Evolutionary conservation across 2,113 vertebrate genomes (phyloP), one percentile per base, ranked within the genome.

Genomic region (Barnardius zonarius): DNA sequence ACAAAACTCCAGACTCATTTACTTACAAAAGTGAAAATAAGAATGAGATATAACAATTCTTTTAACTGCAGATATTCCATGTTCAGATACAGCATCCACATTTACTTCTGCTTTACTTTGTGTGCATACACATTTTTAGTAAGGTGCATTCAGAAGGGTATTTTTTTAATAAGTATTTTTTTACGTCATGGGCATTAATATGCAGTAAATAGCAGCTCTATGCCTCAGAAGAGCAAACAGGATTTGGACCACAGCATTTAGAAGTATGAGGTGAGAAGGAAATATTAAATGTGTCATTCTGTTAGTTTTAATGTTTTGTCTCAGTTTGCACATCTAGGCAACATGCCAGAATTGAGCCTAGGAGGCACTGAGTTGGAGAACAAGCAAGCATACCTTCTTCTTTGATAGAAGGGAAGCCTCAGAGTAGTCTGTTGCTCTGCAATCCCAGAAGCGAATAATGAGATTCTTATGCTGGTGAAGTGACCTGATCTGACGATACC

Each of bases 251-350:
- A 63, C 31, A 59, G 49, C 46, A 48, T 88, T 92, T 69, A 69
- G 52, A 95, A 77, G 81, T 92, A 67, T 33, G 43, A 87, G 10
- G 66, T 13, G 5, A 87, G 79, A 94, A 86, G 6, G 79, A 77
- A 94, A 85, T 54, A 93, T 22, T 82, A 89, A 92, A 69, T 62
- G 48, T 44, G 43, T 73, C 11, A 82, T 92, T 95, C 88, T 82
- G 52, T 75, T 90, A 57, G 63, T 88, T 96, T 89, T 62, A 92
- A 91, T 91, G 52, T 27, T 30, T 89, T 24, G 4, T 88, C 80
- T 92, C 55, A 43, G 77, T 88, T 87, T 85, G 76, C 70, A 66
- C n/a, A 30, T 87, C 41, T 28, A 46, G 86, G 91, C 41, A 5
- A 33, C 16, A 1, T 3, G 52, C 74, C 88, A 94, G 77, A 57